Conservation (phyloP, 2,797 vertebrate genomes). For the Lophius americanus region DNA sequence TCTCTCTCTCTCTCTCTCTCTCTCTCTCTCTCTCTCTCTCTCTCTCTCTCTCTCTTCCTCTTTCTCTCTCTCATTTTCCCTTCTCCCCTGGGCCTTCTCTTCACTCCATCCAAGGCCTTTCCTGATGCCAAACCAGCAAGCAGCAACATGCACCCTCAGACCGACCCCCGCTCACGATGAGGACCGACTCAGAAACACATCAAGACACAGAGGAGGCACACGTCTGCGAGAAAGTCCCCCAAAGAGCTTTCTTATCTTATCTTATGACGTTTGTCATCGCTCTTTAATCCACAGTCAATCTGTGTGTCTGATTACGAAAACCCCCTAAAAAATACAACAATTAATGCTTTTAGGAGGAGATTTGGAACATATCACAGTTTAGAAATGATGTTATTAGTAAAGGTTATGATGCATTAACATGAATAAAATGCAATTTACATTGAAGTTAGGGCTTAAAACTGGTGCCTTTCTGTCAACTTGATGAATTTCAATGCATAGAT, state of each 20-base stretch:
- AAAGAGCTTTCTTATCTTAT: conserved; percentile 78
- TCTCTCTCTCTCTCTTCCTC: conserved; percentile 22
- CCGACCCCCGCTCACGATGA: conserved; percentile 36
- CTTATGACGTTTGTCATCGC: conserved; percentile 79
- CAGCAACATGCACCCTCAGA: conserved; percentile 61
- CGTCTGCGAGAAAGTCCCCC: conserved; percentile 66
- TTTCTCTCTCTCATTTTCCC: conserved; percentile 11
- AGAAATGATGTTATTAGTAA: conserved; percentile 5
- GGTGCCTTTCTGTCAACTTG: background rate
- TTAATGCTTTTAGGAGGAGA: conserved; percentile 16
- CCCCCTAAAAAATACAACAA: conserved; percentile 34
- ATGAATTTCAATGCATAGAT: background rate
- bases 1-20: conserved; percentile 2
- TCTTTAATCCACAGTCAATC: conserved; percentile 69
- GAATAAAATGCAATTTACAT: background rate
- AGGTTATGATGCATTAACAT: background rate
- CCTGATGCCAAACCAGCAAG: conserved; percentile 71
- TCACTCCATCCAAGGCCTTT: conserved; percentile 59
- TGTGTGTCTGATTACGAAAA: conserved; percentile 53
- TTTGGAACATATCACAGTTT: conserved; percentile 9
- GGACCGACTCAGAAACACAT: conserved; percentile 47
- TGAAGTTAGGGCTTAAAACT: background rate
- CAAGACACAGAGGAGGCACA: conserved; percentile 19
- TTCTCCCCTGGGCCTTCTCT: conserved; percentile 51
- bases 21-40: conserved; percentile 18